Conservation (phyloP, 2,113 vertebrate species). For the Empidonax alnorum region DNA sequence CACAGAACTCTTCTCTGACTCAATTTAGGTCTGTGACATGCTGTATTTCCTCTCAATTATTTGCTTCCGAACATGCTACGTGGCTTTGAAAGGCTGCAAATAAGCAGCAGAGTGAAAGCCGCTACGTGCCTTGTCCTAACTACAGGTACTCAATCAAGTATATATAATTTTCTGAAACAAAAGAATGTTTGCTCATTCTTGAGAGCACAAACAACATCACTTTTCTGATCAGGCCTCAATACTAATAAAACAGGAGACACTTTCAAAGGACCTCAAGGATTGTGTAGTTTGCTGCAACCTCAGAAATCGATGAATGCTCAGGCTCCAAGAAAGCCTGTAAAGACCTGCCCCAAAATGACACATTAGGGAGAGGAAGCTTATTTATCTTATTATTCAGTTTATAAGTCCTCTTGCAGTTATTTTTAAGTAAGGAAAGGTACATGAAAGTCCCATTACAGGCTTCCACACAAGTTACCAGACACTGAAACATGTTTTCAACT, state of each 20-base stretch:
- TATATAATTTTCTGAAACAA: neutral
- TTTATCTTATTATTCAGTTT: neutral
- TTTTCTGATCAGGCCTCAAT: neutral
- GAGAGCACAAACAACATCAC: neutral
- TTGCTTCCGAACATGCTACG: neutral
- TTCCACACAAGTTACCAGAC: neutral
- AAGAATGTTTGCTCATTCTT: neutral
- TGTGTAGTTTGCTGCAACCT: neutral
- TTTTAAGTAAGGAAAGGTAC: neutral
- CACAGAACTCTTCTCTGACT: neutral
- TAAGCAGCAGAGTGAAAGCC: neutral
- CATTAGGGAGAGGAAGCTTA: neutral
- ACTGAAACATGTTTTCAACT: neutral
- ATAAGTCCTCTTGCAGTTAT: neutral
- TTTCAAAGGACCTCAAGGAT: neutral
- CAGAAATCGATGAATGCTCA: neutral
- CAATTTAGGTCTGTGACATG: neutral
- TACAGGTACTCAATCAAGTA: neutral
- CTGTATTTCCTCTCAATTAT: neutral
- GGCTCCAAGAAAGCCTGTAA: rapidly evolving
- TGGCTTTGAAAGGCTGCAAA: neutral
- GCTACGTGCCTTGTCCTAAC: neutral
- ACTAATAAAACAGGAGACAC: neutral
- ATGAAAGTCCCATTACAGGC: neutral
- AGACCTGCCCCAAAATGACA: neutral